These are phyloP conservation scores for Solenopsis invicta DNA, from an alignment of 1,140 invertebrate species.

Conservation along the genomic window DNA sequence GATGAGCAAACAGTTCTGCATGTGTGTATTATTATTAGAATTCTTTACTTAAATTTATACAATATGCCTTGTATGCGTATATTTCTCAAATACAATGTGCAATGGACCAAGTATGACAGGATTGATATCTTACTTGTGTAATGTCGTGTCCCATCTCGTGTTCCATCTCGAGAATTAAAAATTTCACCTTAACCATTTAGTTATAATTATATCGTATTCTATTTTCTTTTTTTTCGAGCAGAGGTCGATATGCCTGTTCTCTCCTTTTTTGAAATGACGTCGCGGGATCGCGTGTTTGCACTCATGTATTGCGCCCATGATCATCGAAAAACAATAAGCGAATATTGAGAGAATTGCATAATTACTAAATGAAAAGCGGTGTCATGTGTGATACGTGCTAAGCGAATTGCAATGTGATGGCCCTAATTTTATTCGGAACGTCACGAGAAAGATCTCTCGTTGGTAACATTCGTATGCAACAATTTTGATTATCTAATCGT, in stretches of 20 bases:
- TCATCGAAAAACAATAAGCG: slow-evolving; percentile 16
- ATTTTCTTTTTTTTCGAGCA: slow-evolving; percentile 60
- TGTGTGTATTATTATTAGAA: slow-evolving; percentile 66
- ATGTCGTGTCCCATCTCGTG: slow-evolving; percentile 62
- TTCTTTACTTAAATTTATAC: slow-evolving; percentile 72
- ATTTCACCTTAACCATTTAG: slow-evolving; percentile 68
- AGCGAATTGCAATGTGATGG: slow-evolving; percentile 69
- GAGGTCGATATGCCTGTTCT: slow-evolving; percentile 73
- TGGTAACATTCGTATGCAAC: slow-evolving; percentile 64
- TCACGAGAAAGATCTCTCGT: slow-evolving; percentile 29
- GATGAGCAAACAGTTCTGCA: slow-evolving; percentile 67
- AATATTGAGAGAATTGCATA: slow-evolving; percentile 31
- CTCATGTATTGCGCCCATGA: neutral
- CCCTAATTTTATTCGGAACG: slow-evolving; percentile 66
- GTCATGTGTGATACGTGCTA: slow-evolving; percentile 29
- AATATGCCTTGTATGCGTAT: slow-evolving; percentile 71
- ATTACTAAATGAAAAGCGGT: slow-evolving; percentile 43
- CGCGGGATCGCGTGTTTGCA: slow-evolving; percentile 24
- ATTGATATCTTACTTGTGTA: slow-evolving; percentile 71
- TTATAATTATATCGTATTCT: slow-evolving; percentile 71
- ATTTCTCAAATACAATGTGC: slow-evolving; percentile 73
- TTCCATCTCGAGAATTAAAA: slow-evolving; percentile 69
- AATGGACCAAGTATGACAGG: slow-evolving; percentile 74
- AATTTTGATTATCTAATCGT: slow-evolving; percentile 77
- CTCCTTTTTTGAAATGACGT: slow-evolving; percentile 41